These are phyloP conservation scores for Metaphire vulgaris DNA, from an alignment of 1,140 invertebrate species.

Conservation along the genomic window DNA sequence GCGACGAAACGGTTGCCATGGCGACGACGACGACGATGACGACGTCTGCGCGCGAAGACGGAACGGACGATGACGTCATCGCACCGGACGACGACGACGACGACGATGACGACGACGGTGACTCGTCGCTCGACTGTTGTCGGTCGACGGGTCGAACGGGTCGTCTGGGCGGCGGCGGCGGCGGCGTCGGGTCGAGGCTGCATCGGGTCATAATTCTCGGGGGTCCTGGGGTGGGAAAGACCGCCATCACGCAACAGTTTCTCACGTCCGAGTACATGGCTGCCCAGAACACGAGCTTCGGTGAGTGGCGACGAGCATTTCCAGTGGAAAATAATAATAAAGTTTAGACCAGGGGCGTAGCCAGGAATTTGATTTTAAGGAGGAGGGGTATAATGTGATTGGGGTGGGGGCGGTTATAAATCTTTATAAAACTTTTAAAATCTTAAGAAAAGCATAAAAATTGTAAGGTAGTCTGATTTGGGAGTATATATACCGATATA, in stretches of 20 bases:
- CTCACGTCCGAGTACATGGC: slow-evolving; percentile 92
- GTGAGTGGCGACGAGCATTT: slow-evolving; percentile 26
- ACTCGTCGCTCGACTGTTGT: neutral
- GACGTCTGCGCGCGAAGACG: neutral
- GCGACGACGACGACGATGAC: neutral
- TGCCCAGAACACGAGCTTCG: slow-evolving; percentile 67
- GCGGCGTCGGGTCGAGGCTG: too few species aligned
- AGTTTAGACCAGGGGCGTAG: too few species aligned
- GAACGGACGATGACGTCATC: neutral
- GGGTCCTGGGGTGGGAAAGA: slow-evolving; percentile 79
- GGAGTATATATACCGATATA: too few species aligned
- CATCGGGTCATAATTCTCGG: slow-evolving; percentile 71
- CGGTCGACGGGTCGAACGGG: neutral
- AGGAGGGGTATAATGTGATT: too few species aligned
- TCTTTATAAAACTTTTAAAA: too few species aligned
- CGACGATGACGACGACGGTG: neutral
- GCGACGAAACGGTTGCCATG: neutral
- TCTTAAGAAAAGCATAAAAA: too few species aligned
- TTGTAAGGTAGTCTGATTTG: too few species aligned
- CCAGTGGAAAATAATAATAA: neutral
- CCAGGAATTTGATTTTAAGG: too few species aligned
- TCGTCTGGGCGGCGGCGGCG: too few species aligned
- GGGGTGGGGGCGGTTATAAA: too few species aligned
- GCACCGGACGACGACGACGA: neutral
- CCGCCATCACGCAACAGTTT: slow-evolving; percentile 78